phyloP scores from a whole-genome alignment of 1,140 invertebrate genomes.

The Atopsyche davidsoni region DNA sequence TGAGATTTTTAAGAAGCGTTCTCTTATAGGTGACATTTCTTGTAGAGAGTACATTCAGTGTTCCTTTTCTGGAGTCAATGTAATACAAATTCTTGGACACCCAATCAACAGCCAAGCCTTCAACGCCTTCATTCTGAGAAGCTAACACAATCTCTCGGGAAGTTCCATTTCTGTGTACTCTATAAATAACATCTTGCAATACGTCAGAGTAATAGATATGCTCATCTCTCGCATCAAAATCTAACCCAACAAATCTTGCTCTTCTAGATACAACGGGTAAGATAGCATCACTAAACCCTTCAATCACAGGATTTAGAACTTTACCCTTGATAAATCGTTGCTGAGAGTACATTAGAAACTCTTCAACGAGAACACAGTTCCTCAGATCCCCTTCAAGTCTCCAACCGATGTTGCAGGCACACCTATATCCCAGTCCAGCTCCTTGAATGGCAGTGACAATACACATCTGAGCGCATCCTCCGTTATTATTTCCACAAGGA shows the following conservation, averaged over 20 bases:
- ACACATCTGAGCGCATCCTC: slow-evolving; percentile 93
- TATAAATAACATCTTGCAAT: slow-evolving; percentile 92
- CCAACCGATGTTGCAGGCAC: slow-evolving; percentile 91
- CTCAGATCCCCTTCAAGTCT: slow-evolving; percentile 67
- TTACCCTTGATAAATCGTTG: slow-evolving; percentile 95
- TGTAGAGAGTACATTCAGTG: slow-evolving; percentile 87
- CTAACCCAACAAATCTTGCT: slow-evolving; percentile 93
- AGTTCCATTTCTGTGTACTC: slow-evolving; percentile 83
- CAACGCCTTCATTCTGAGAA: slow-evolving; percentile 95
- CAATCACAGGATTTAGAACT: slow-evolving; percentile 80
- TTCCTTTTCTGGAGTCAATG: slow-evolving; percentile 93
- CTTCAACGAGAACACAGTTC: slow-evolving; percentile 78
- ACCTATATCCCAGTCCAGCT: slow-evolving; percentile 80
- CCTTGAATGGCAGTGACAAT: slow-evolving; percentile 76
- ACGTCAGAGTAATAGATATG: slow-evolving; percentile 97
- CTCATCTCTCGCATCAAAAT: slow-evolving; percentile 87
- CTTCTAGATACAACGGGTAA: slow-evolving; percentile 81
- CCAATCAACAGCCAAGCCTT: slow-evolving; percentile 96
- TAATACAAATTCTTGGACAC: slow-evolving; percentile 96
- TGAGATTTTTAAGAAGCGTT: slow-evolving; percentile 81
- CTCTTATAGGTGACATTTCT: slow-evolving; percentile 76
- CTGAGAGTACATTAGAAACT: slow-evolving; percentile 96
- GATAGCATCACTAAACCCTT: slow-evolving; percentile 92
- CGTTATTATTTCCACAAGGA: slow-evolving; percentile 86
- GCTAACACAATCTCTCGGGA: slow-evolving; percentile 87